Evolutionary conservation across 2,888 invertebrate genomes (phyloP), one percentile per base, ranked within the genome.

Genomic region (Augochlorella aurata): DNA sequence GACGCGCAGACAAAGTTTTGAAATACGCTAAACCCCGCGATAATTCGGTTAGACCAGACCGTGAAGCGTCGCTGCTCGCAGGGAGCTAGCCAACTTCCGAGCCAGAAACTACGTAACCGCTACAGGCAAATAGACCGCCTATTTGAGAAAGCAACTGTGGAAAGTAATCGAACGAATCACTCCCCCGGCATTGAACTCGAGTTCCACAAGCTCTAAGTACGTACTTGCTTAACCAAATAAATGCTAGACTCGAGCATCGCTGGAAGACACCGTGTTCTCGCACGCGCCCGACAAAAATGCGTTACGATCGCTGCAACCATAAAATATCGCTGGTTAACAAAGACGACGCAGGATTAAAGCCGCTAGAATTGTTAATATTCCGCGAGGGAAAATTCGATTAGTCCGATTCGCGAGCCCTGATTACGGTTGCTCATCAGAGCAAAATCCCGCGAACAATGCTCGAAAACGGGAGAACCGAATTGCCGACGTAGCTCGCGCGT

Each of bases 161-260:
- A 69, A 79, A 79, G 69, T 79, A 79, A 79, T 79, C 76, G 68
- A 76, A 79, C 69, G 78, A 79, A 69, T 47, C 18, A 50, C 45
- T 69, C 68, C 21, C 9, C 21, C 76, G 76, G 65, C 68, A 75
- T 38, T 50, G 63, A 65, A 65, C 76, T 45, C 38, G 38, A 63
- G 18, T 18, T 38, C 29, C 63, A 9, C 29, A 10, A 38, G n/a
- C 58, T 38, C 38, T 5, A 5, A 38, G 38, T 38, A 38, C 38
- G 38, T 77, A 18, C 73, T 67, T 61, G 38, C 8, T 24, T 58
- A 21, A 24, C 38, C 47, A 16, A 58, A 49, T 58, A n/a, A 58
- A 21, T 49, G 29, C 58, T 44, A 29, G 52, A 4, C 7, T 44
- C 52, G 50, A 38, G 8, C 16, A 38, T 70, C 52, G 38, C 69